phyloP scores from a whole-genome alignment of 2,888 invertebrate species.

The Suillia variegata region DNA sequence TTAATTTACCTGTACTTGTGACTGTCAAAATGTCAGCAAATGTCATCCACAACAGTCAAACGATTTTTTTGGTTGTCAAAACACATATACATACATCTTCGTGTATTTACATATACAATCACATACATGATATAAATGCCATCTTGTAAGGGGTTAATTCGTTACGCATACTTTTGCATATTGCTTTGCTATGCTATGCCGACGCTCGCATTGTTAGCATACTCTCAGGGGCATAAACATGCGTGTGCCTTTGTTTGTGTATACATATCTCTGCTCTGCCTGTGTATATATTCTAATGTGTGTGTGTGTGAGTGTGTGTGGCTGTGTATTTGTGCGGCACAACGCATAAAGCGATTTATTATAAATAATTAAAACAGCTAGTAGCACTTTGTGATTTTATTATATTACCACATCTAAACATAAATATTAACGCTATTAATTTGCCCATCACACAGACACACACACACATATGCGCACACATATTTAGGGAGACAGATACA shows the following conservation, averaged over 20 bases:
- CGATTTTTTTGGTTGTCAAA: too few relatives aligned
- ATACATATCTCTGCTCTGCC: not conserved
- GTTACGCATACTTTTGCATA: constrained; percentile 4
- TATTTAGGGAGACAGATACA: not conserved
- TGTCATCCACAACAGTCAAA: too few relatives aligned
- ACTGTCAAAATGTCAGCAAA: too few relatives aligned
- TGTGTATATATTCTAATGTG: not conserved
- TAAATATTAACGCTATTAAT: constrained; percentile 21
- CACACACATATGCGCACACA: not conserved
- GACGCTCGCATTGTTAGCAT: constrained; percentile 11
- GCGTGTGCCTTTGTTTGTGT: constrained; percentile 18
- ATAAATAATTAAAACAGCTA: constrained; percentile 37
- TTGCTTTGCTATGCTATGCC: too few relatives aligned
- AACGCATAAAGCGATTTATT: constrained; percentile 31
- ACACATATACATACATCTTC: too few relatives aligned
- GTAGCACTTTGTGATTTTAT: constrained; percentile 9
- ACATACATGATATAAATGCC: not conserved
- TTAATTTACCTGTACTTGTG: too few relatives aligned
- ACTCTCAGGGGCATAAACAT: constrained; percentile 16
- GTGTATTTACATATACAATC: not conserved
- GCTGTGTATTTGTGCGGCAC: not conserved
- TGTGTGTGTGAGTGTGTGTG: constrained; percentile 2
- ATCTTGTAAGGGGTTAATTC: not conserved
- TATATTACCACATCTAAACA: constrained; percentile 10
- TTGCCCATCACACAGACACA: not conserved